Percentiles rank a stretch among this genome's conserved stretches.
These are phyloP conservation scores for Silurus asotus DNA, from an alignment of 2,113 vertebrate genomes.

Conservation along the genomic window DNA sequence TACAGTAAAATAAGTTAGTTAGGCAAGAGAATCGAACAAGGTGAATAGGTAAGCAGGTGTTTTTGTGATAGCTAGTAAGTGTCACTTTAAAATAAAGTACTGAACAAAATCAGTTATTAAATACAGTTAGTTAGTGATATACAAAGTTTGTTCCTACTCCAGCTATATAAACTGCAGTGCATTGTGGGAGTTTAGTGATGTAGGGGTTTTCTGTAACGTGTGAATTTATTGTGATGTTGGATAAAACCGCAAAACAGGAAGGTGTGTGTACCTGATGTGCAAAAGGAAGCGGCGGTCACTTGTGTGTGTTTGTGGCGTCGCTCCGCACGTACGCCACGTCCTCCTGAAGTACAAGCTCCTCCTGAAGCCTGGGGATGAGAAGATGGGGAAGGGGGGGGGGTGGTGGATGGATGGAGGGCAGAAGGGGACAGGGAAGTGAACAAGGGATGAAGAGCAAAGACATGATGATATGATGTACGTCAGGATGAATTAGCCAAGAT, in stretches of 20 bases:
- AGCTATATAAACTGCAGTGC: background rate
- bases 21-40: background rate
- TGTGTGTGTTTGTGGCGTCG: conserved; percentile 3
- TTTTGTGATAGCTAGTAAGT: background rate
- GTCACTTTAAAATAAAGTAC: background rate
- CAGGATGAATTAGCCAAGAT: conserved; percentile 31
- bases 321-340: conserved; percentile 42
- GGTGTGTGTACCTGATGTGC: background rate
- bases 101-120: background rate
- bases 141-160: background rate
- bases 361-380: conserved; percentile 59
- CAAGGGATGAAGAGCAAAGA: conserved; percentile 11
- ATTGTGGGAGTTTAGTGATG: background rate
- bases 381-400: background rate
- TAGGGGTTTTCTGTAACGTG: background rate
- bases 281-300: conserved; percentile 46
- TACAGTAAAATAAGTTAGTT: background rate
- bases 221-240: background rate
- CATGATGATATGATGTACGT: background rate
- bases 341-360: conserved; percentile 50
- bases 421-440: conserved; percentile 4
- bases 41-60: too few species aligned
- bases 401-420: background rate
- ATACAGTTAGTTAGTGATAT: background rate
- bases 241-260: background rate